Base-by-base conservation (phyloP, 1,140 invertebrate species). In the Drosophila ohnishii region DNA sequence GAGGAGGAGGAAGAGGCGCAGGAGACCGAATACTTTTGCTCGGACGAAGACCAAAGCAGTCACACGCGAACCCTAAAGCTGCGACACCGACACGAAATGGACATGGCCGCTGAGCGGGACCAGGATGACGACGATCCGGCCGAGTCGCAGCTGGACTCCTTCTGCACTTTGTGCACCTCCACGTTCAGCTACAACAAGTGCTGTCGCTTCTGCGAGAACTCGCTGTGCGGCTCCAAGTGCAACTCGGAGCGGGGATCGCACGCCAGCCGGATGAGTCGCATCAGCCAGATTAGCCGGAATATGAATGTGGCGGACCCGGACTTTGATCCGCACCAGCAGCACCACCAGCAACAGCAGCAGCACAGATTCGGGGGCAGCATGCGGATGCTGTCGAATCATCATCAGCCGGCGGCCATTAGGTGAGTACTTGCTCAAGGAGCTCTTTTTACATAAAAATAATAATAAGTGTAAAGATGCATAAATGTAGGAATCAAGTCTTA, bases 181-280 rank as follows among this genome's bases (percentile, higher is more conserved):
- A 90, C 89, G 14, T 91, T 91, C 55, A 91, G 90, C 72, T 91
- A 91, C 56, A 91, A 86, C 28, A 90, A 91, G 51, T 91, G 90
- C 53, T 90, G 84, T 22, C 81, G 90, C 51, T 90, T 65, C 51
- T 90, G 90, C 75, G 90, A 90, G 14, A 88, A 90, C 34, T 91
- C 90, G 0, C 59, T 78, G 0, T 91, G 90, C 57, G 84, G 87
- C 51, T 91, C 90, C 47, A 91, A 90, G 65, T 91, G 90, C 63
- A 88, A 90, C 42, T 91, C 90, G 30, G 87, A 90, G 39, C 67
- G 82, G 4, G 75, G 80, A 6, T 90, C 81, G 4, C 79, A 83
- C 34, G 81, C 67, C 32, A 90, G 88, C 53, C 78, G 79, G 16
- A 39, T 75, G 10, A 87, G 87, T 37, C 71, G 67, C 5, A 71